Conservation (phyloP, 2,888 invertebrate species). For the Prenolepis imparis region DNA sequence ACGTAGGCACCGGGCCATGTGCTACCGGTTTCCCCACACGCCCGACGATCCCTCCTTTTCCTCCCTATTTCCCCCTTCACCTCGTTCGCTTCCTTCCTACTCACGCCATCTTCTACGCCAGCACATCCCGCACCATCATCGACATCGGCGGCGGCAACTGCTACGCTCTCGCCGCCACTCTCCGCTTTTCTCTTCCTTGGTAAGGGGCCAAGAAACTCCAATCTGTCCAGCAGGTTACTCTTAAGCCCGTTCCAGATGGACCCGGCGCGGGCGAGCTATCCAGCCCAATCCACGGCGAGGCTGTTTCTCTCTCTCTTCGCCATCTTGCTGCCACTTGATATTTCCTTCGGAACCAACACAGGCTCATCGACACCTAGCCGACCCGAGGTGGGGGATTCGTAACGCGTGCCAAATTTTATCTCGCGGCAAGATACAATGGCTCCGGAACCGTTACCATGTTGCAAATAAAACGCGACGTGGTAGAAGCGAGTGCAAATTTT, state of each 20-base stretch:
- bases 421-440: slow-evolving; percentile 50
- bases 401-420: slow-evolving; percentile 65
- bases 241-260: slow-evolving; percentile 83
- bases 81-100: slow-evolving; percentile 46
- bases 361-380: slow-evolving; percentile 64
- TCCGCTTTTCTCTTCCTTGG: slow-evolving; percentile 80
- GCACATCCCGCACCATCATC: slow-evolving; percentile 62
- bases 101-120: slow-evolving; percentile 63
- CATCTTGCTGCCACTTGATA: slow-evolving; percentile 79
- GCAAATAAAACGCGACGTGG: slow-evolving; percentile 41
- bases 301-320: slow-evolving; percentile 67
- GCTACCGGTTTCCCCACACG: slow-evolving; percentile 73
- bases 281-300: slow-evolving; percentile 67
- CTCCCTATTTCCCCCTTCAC: slow-evolving; percentile 31
- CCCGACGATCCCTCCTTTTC: slow-evolving; percentile 40
- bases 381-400: slow-evolving; percentile 42
- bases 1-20: slow-evolving; percentile 80
- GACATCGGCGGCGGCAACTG: slow-evolving; percentile 71
- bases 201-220: slow-evolving; percentile 85
- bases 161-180: slow-evolving; percentile 68
- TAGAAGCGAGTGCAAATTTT: slow-evolving; percentile 23
- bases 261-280: slow-evolving; percentile 72
- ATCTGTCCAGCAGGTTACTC: slow-evolving; percentile 81
- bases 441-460: slow-evolving; percentile 43
- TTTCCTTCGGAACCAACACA: slow-evolving; percentile 70